Evolutionary conservation across 1,140 invertebrate species (phyloP).

Genomic region (Cotesia vestalis): DNA sequence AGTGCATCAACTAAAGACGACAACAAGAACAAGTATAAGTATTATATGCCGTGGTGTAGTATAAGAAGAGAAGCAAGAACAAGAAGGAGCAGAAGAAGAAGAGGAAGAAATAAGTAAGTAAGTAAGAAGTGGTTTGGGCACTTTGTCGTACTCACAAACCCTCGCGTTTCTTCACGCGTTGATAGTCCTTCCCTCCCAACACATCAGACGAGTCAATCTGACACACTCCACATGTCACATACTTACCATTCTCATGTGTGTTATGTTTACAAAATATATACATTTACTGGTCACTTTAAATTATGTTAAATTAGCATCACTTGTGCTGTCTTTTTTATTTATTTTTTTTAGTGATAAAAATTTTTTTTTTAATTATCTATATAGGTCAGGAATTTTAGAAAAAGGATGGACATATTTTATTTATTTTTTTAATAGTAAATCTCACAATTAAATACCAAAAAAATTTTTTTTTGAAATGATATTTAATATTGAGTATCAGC

Average conservation of each 20-base stretch:
- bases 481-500: too few species aligned
- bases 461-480: too few species aligned
- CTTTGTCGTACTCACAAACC: constrained; percentile 55
- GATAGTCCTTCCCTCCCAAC: constrained; percentile 1
- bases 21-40: not conserved
- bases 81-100: constrained; percentile 49
- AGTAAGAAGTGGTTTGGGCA: constrained; percentile 61
- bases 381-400: too few species aligned
- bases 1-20: not conserved
- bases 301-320: too few species aligned
- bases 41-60: not conserved
- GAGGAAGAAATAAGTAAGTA: constrained; percentile 41
- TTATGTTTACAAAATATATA: not conserved
- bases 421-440: too few species aligned
- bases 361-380: too few species aligned
- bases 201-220: constrained; percentile 60
- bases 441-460: too few species aligned
- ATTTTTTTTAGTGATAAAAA: too few species aligned
- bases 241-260: constrained; percentile 36
- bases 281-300: too few species aligned
- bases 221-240: constrained; percentile 51
- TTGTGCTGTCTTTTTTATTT: too few species aligned
- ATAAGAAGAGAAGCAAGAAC: not conserved
- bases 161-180: constrained; percentile 38
- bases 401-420: too few species aligned